These are phyloP conservation scores for Equus przewalskii DNA, from an alignment of 2,113 vertebrate genomes.

Conservation along the genomic window DNA sequence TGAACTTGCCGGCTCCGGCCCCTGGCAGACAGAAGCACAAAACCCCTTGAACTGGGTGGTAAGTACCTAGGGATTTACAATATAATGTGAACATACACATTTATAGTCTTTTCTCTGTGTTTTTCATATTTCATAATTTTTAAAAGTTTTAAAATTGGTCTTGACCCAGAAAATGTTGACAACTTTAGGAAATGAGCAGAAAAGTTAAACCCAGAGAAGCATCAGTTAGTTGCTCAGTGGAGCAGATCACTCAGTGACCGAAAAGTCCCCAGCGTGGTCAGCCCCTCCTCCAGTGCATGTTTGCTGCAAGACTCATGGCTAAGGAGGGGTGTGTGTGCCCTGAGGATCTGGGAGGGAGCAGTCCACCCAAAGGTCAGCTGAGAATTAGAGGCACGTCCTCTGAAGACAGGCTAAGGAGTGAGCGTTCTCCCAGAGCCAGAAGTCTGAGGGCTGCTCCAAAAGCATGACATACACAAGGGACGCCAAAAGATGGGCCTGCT, in stretches of 20 bases:
- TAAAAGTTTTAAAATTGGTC: neutral
- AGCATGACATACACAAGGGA: fast-evolving
- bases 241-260: fast-evolving
- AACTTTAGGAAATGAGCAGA: neutral
- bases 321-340: neutral
- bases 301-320: neutral
- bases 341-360: neutral
- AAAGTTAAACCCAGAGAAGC: neutral
- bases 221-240: neutral
- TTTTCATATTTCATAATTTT: neutral
- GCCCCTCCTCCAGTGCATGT: neutral
- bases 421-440: too few relatives aligned
- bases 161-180: neutral
- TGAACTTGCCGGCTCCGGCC: neutral
- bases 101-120: neutral
- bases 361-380: neutral
- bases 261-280: neutral
- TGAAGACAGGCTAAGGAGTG: neutral
- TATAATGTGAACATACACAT: neutral
- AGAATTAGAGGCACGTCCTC: too few relatives aligned
- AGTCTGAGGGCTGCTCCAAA: neutral
- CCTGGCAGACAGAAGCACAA: neutral
- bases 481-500: fast-evolving
- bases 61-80: neutral
- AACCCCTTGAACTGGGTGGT: neutral